These are phyloP conservation scores for Litoditis marina DNA, from an alignment of 2,888 invertebrate genomes.

Conservation along the genomic window DNA sequence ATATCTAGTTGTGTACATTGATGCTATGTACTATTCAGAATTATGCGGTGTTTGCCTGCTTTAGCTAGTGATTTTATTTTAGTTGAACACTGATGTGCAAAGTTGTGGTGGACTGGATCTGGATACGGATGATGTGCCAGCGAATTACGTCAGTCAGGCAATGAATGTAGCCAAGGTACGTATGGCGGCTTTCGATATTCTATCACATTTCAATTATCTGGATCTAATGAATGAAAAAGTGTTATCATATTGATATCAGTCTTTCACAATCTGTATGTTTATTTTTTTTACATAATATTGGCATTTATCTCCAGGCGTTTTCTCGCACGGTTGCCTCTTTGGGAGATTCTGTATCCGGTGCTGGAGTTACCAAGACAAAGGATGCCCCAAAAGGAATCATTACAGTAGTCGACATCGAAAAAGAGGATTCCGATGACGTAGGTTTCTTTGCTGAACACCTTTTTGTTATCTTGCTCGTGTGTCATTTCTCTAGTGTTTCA, in stretches of 20 bases:
- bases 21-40: too few relatives aligned
- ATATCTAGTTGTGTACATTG: too few relatives aligned
- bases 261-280: too few relatives aligned
- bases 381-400: conserved; percentile 33
- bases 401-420: conserved; percentile 37
- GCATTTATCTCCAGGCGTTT: conserved; percentile 60
- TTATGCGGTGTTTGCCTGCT: too few relatives aligned
- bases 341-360: conserved; percentile 62
- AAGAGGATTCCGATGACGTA: neutral
- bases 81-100: conserved; percentile 62
- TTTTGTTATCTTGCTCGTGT: neutral
- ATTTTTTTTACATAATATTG: neutral
- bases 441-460: conserved; percentile 5
- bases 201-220: too few relatives aligned
- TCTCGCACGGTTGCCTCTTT: conserved; percentile 64
- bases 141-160: conserved; percentile 64
- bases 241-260: too few relatives aligned
- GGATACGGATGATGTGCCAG: conserved; percentile 31
- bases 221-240: too few relatives aligned
- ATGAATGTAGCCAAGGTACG: conserved; percentile 65
- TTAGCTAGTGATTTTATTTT: too few relatives aligned
- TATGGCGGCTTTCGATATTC: too few relatives aligned
- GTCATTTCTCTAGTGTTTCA: neutral
- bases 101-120: conserved; percentile 36
- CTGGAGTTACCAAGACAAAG: conserved; percentile 15